Conservation (phyloP, 2,888 invertebrate species). For the Cephus pygmeus region DNA sequence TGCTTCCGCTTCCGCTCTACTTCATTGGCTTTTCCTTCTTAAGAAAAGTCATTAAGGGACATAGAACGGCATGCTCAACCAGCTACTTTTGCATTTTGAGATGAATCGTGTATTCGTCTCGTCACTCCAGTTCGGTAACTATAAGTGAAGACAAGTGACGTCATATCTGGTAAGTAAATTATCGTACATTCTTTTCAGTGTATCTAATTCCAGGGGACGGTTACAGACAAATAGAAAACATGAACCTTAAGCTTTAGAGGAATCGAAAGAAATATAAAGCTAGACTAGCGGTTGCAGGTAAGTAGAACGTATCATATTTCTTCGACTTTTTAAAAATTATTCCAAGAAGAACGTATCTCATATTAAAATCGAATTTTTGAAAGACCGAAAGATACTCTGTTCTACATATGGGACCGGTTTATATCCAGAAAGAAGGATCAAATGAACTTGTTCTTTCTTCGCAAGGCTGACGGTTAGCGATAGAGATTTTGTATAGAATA, state of each 20-base stretch:
- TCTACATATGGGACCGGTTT: background rate
- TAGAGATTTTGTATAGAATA: background rate
- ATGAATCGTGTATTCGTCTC: background rate
- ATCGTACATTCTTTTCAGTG: background rate
- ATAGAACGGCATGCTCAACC: background rate
- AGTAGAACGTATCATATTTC: background rate
- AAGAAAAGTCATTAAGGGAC: conserved; percentile 18
- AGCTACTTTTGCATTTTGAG: background rate
- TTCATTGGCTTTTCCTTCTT: conserved; percentile 16
- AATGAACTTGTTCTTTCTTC: background rate
- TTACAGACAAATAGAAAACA: background rate
- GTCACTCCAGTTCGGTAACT: background rate
- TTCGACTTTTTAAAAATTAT: background rate
- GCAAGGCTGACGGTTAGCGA: background rate
- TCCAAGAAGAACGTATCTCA: background rate
- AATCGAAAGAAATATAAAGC: background rate
- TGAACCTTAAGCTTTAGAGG: background rate
- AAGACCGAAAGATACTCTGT: background rate
- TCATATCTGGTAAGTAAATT: background rate
- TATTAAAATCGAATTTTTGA: background rate
- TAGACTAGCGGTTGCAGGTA: background rate
- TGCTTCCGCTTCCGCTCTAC: conserved; percentile 28
- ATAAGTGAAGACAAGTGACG: background rate
- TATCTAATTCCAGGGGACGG: background rate
- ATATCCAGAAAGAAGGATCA: background rate